These are phyloP conservation scores for Ochotona princeps DNA, from an alignment of 2,113 vertebrate species.

Conservation along the genomic window DNA sequence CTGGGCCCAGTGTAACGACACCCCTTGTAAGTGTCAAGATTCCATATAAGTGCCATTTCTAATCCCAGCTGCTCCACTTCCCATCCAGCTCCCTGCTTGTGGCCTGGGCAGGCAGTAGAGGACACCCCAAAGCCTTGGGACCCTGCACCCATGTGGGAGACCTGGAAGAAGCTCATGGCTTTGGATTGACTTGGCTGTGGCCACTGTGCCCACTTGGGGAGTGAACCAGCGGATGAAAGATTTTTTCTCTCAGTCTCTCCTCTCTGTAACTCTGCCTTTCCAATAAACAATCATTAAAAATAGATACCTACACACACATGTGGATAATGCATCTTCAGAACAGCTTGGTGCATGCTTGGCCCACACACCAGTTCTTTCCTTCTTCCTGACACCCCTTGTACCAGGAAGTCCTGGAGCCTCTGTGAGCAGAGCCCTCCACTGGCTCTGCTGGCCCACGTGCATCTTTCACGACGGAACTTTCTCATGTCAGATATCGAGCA, in stretches of 20 bases:
- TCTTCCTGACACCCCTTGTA: neutral
- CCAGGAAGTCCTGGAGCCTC: neutral
- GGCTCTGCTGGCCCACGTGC: rapidly evolving
- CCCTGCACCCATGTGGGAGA: too few relatives aligned
- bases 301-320: neutral
- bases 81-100: too few relatives aligned
- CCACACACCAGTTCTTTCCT: neutral
- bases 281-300: neutral
- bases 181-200: too few relatives aligned
- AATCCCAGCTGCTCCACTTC: too few relatives aligned
- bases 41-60: too few relatives aligned
- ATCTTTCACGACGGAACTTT: neutral
- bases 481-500: neutral
- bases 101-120: too few relatives aligned
- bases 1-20: neutral
- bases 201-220: too few relatives aligned
- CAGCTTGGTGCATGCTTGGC: neutral
- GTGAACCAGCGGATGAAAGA: neutral
- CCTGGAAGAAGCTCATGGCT: too few relatives aligned
- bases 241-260: neutral
- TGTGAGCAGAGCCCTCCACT: neutral
- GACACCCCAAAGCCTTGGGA: too few relatives aligned
- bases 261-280: neutral
- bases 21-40: neutral
- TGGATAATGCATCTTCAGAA: neutral